Evolutionary conservation across 1,140 invertebrate species (phyloP), one percentile per base, ranked within the genome.

Genomic region (Micrasema longulum): DNA sequence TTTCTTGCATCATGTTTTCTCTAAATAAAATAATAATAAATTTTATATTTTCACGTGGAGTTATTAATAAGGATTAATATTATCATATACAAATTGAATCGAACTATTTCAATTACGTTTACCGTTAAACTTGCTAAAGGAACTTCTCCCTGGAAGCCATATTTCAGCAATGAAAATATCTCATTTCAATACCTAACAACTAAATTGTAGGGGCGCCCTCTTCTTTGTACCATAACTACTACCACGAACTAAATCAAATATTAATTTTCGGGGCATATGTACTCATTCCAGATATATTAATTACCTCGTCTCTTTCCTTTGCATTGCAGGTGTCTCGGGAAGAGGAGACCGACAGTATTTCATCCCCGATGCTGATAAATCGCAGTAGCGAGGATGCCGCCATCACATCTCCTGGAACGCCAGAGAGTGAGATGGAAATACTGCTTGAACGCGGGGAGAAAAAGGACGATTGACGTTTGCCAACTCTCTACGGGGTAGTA

Each of bases 341-440:
- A 16, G 38, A 55, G 14, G 14, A 10, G 38, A 45, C 2, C 36
- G 12, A n/a, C 20, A 12, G 36, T 66, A 35, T 71, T 57, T 16
- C 66, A 50, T n/a, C n/a, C 41, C 65, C 50, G 74, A 48, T 68
- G 67, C 41, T 43, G 55, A 26, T 35, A 66, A 70, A 55, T 11
- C 16, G 20, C 45, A 48, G 26, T 66, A 35, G 65, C 35, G 22
- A 72, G 63, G 41, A 72, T 75, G 70, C 67, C 64, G 36, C 45
- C 62, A 2, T 38, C 71, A 11, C 26, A 52, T 43, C 52, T 57
- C 35, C 20, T 45, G 14, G 64, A 69, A 53, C 65, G 74, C n/a
- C 74, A 67, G 38, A 69, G 60, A 35, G 67, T 65, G 70, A 76
- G 71, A 72, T 73, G 74, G 74, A 76, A 73, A 71, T 45, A 53